Percentiles rank a stretch among this genome's conserved stretches.
Conservation (phyloP, 2,113 vertebrate genomes). For the Gadus macrocephalus region DNA sequence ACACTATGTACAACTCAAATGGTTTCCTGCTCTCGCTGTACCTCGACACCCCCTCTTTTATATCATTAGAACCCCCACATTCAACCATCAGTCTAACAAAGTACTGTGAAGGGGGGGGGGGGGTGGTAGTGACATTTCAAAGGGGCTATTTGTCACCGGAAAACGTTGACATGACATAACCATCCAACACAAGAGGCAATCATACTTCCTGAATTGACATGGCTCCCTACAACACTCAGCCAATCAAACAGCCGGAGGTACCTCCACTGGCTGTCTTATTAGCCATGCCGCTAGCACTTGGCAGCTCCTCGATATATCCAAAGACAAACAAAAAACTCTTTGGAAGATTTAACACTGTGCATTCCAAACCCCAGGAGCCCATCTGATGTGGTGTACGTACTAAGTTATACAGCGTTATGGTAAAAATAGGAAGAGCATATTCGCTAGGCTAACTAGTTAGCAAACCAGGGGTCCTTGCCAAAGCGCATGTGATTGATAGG, state of each 20-base stretch:
- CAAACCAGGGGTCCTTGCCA: constrained; percentile 30
- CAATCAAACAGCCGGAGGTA: constrained; percentile 45
- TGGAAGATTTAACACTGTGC: constrained; percentile 45
- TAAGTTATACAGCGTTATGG: constrained; percentile 1
- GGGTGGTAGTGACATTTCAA: constrained; percentile 7
- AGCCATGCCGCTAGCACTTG: constrained; percentile 27
- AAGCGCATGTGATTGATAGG: constrained; percentile 80
- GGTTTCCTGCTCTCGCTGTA: constrained; percentile 14
- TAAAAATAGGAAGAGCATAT: constrained; percentile 17
- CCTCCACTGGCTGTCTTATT: constrained; percentile 44
- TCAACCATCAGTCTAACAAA: constrained; percentile 37
- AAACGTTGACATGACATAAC: constrained; percentile 55
- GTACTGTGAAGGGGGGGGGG: constrained; percentile 1
- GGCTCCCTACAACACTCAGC: constrained; percentile 21
- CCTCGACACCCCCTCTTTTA: constrained; percentile 43
- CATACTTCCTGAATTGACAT: constrained; percentile 54
- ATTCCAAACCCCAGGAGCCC: constrained; percentile 30
- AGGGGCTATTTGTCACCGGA: constrained; percentile 45
- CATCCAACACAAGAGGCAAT: constrained; percentile 49
- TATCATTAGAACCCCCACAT: constrained; percentile 36
- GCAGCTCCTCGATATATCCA: constrained; percentile 15
- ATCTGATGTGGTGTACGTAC: constrained; percentile 34
- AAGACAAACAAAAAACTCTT: constrained; percentile 36
- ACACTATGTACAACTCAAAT: constrained; percentile 34
- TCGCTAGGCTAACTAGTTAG: constrained; percentile 25